Evolutionary conservation across 1,140 invertebrate species (phyloP), one percentile per base, ranked within the genome.

Genomic region (Diabrotica undecimpunctata): DNA sequence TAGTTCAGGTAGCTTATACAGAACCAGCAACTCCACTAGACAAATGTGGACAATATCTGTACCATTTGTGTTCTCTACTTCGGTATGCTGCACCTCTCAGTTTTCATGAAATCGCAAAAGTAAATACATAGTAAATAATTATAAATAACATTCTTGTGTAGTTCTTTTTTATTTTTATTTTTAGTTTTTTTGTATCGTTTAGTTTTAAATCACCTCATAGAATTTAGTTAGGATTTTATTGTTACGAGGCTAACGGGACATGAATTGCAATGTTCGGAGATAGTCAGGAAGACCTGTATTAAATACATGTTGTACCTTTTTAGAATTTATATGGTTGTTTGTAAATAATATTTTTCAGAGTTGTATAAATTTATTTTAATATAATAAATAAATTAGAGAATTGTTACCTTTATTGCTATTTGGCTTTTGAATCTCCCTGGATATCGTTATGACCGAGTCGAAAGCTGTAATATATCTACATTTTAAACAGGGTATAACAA

Each of bases 321-420:
- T 61, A 61, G 65, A 61, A 66, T 64, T 61, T 64, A 67, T 64
- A 67, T 64, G 66, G 62, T 71, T 69, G 62, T 62, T 72, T 72
- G 70, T 72, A 72, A 70, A 71, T 71, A 66, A 62, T 66, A 66
- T 65, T 67, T 70, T 67, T 56, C 68, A 72, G 64, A 72, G 66
- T 64, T 72, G 70, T 72, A 72, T 72, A 72, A 71, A 69, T 71
- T 67, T 71, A 71, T 71, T 67, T 69, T 71, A 69, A 71, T 69
- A 67, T 67, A 68, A 70, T 69, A 70, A 70, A 67, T 64, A 61
- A 65, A 61, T 60, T 38, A 57, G 36, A 38, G 8, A 37, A 57
- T 57, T 57, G 41, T 8, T 5, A 46, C 3, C n/a, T 46, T 8
- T 46, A n/a, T 46, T 46, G 25, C 25, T 25, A 25, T 25, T 25